phyloP scores from a whole-genome alignment of 2,888 invertebrate species.

The Pristionchus exspectatus region DNA sequence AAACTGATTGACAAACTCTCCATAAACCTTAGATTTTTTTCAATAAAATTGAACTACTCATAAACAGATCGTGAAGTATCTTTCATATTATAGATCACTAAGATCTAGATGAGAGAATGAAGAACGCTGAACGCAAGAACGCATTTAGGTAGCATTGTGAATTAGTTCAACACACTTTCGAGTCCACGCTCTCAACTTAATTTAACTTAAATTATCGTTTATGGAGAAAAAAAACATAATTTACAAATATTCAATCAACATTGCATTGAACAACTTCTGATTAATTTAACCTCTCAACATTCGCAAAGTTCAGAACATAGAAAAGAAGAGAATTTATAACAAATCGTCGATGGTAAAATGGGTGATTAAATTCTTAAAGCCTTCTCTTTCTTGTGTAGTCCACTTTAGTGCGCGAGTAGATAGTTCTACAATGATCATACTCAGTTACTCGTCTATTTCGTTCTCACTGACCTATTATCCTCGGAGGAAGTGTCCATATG shows the following conservation, averaged over 20 bases:
- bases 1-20: neutral
- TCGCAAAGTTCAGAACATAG: neutral
- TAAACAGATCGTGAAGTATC: too few species aligned
- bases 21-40: too few species aligned
- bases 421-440: neutral
- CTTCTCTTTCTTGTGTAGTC: too few species aligned
- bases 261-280: neutral
- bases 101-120: too few species aligned
- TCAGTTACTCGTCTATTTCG: neutral
- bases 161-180: neutral
- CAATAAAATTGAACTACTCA: too few species aligned
- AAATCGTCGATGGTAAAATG: neutral
- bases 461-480: neutral
- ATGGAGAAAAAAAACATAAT: neutral
- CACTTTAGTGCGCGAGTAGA: too few species aligned
- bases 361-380: neutral
- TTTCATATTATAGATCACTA: too few species aligned
- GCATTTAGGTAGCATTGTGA: neutral
- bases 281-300: conserved; percentile 14
- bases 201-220: neutral
- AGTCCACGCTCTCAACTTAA: neutral
- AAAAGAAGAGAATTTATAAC: neutral
- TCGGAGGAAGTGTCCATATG: neutral
- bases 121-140: too few species aligned
- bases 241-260: conserved; percentile 38